Conservation (phyloP, 2,113 vertebrate species). For the Pelmatolapia mariae region DNA sequence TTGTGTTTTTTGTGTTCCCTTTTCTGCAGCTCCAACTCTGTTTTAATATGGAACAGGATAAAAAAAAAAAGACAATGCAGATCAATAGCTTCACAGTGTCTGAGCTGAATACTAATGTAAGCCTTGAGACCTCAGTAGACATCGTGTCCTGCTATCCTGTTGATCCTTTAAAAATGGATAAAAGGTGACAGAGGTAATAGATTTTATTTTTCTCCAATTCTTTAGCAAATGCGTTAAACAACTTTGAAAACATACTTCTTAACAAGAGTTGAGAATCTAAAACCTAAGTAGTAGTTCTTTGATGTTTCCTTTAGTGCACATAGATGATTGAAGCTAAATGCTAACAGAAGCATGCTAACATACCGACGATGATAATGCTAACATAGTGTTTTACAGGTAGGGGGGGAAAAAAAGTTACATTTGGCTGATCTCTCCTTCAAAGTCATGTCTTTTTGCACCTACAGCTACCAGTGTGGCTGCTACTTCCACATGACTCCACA, state of each 20-base stretch:
- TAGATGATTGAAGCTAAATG: background rate
- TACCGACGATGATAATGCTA: background rate
- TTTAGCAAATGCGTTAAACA: background rate
- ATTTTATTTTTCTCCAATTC: background rate
- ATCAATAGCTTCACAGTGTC: background rate
- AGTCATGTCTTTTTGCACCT: background rate
- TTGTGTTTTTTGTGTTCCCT: background rate
- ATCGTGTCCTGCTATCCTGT: background rate
- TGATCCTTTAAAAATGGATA: background rate
- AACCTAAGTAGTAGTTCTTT: background rate
- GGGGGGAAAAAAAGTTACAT: background rate
- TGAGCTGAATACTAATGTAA: background rate
- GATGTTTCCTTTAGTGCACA: background rate
- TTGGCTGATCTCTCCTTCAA: background rate
- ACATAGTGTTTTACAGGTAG: background rate
- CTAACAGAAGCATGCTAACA: background rate
- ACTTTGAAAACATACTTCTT: background rate
- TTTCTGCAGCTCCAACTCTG: background rate
- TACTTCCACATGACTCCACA: background rate
- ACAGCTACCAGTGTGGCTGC: background rate
- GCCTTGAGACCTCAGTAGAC: background rate
- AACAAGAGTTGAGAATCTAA: background rate
- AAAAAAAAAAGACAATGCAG: background rate
- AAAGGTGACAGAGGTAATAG: background rate
- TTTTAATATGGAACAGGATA: background rate